phyloP scores from a whole-genome alignment of 2,797 vertebrate genomes.

The Melanotaenia pygmaea region DNA sequence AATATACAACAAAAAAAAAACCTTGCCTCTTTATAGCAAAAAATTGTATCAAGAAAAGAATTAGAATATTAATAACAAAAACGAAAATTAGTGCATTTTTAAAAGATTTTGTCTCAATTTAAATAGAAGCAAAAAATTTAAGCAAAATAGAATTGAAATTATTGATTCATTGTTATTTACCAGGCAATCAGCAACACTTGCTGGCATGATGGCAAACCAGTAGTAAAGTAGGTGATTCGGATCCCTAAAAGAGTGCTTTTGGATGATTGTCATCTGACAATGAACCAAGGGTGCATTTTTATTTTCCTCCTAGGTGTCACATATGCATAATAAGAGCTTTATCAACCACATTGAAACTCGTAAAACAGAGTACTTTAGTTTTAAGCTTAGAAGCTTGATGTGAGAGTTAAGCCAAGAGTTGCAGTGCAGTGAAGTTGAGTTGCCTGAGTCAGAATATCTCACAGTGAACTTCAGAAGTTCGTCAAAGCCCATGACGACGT shows the following conservation, averaged over 20 bases:
- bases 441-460: constrained; percentile 41
- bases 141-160: neutral
- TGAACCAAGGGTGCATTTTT: neutral
- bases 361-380: neutral
- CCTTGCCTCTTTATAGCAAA: neutral
- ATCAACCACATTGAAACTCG: neutral
- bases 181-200: neutral
- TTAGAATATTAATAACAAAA: neutral
- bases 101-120: neutral
- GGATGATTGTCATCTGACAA: no score
- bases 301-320: neutral
- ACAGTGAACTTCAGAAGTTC: constrained; percentile 58
- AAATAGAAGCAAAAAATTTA: no score
- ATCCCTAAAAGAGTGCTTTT: neutral
- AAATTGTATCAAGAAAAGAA: neutral
- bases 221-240: neutral
- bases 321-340: constrained; percentile 3
- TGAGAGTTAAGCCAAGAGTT: constrained; percentile 42
- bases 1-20: neutral
- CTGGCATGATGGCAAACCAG: neutral
- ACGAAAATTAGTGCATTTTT: neutral
- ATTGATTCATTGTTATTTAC: neutral
- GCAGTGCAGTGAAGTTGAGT: constrained; percentile 27
- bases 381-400: constrained; percentile 10
- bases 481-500: constrained; percentile 31